Evolutionary conservation across 2,797 vertebrate genomes (phyloP), one percentile per base, ranked within the genome.

Genomic region (Dipus sagitta): DNA sequence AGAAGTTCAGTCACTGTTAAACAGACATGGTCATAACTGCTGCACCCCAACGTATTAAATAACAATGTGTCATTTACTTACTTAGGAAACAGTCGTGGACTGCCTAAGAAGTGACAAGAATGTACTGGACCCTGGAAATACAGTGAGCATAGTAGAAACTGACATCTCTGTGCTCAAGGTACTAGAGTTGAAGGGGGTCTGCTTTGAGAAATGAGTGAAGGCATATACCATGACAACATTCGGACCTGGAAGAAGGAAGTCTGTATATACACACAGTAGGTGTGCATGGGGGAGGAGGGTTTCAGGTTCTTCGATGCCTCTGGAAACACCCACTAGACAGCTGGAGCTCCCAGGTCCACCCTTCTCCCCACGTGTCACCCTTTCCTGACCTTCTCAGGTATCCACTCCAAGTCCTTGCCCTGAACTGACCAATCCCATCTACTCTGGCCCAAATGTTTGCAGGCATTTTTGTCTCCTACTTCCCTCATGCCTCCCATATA

Each of bases 381-480:
- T 64, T n/a, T 83, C 71, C 76, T 76, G 20, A 34, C 30, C 74
- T 42, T 86, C 81, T 94, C 60, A 71, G 64, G 8, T 83, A 32
- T 34, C 79, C 64, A 87, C 52, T 70, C 67, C 62, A 93, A 82
- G 70, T 64, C 62, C 72, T 92, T 84, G n/a, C 68, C 42, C 18
- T 10, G n/a, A 75, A 21, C 84, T 54, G 30, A 38, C 28, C 67
- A 75, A 81, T 32, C n/a, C 89, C 78, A 68, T 54, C 42, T 64
- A 7, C 70, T 91, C 52, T 54, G 15, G 38, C 47, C 60, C 58
- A 75, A 90, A 86, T 26, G 24, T 52, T 5, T 78, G 30, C 30
- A 67, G 32, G 62, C 38, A 21, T 75, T 24, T 54, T n/a, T 54
- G 68, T 52, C 58, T 84, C 17, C 11, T 58, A 28, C 74, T 85